Base-by-base conservation (phyloP, 2,113 vertebrate genomes). In the Catagonus wagneri region DNA sequence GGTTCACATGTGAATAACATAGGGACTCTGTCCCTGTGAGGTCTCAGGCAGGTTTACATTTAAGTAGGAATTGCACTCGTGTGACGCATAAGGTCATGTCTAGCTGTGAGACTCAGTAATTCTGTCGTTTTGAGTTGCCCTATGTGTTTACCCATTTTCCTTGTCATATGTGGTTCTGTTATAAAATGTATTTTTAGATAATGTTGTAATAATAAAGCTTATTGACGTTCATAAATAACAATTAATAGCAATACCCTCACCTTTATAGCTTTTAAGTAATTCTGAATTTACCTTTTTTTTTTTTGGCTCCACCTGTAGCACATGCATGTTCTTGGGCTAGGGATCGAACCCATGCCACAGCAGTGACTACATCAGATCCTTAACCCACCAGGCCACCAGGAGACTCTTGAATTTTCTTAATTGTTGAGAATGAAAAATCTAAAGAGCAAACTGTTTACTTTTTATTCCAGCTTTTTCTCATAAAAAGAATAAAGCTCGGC, bases 111-210 rank as follows among this genome's bases (percentile, higher is more conserved):
- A 19, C 74, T 54, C 54, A 66, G n/a, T 54, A 69, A 39, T 80
- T 95, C 83, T 34, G 8, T 90, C 29, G 34, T 91, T 93, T 95
- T 76, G 50, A 96, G 39, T 93, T 81, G 34, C n/a, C 85, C 1
- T 90, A 11, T 90, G 92, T 78, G 80, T 81, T 72, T 56, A 6
- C n/a, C 4, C 1, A 13, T 63, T 89, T 96, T 79, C 52, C 72
- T 86, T 85, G 29, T 69, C 11, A 8, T 84, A 75, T 12, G 15
- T 79, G 60, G 56, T 92, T 90, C 94, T 89, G 10, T 89, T 80
- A 71, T 69, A 80, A 83, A 83, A 44, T 83, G 11, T 79, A 81
- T 83, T 93, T 96, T 89, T 95, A 96, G 50, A 68, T 89, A 69
- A 60, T 95, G 50, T 89, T 74, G 52, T 25, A 75, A 44, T 44